phyloP scores from a whole-genome alignment of 2,113 vertebrate species.

The Rhinopomastus cyanomelas region DNA sequence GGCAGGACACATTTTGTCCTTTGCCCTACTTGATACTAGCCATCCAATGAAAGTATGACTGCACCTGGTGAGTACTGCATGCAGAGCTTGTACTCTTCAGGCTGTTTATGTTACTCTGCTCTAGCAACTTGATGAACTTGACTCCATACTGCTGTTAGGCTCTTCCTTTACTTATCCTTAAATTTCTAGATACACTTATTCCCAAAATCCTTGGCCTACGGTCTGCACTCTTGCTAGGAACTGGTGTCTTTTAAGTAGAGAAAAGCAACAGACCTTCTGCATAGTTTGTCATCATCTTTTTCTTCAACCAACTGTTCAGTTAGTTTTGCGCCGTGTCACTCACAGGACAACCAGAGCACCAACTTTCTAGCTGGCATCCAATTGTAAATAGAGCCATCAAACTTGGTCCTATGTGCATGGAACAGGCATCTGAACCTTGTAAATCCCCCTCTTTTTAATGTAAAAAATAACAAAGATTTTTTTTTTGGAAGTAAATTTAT shows the following conservation, averaged over 20 bases:
- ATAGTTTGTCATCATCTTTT: background rate
- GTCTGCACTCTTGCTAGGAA: background rate
- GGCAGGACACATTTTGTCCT: background rate
- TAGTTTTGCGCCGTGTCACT: background rate
- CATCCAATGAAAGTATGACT: accelerated
- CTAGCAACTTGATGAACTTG: accelerated
- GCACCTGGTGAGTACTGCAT: background rate
- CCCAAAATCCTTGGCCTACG: background rate
- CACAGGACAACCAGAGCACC: background rate
- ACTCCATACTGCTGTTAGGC: background rate
- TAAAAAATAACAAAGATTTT: constrained; percentile 42
- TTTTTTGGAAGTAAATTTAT: constrained; percentile 34
- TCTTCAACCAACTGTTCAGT: background rate
- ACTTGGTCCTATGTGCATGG: background rate
- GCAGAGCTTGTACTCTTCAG: background rate
- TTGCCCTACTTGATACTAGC: accelerated
- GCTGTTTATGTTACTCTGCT: background rate
- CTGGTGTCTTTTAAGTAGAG: background rate
- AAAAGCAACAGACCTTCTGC: background rate
- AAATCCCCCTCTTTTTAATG: constrained; percentile 14
- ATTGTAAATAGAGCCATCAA: background rate
- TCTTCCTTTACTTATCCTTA: background rate
- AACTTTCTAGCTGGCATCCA: background rate
- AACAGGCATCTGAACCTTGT: background rate
- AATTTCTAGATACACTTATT: background rate